Base-by-base conservation (phyloP, 2,888 invertebrate species). In the Acanthacorydalis orientalis region DNA sequence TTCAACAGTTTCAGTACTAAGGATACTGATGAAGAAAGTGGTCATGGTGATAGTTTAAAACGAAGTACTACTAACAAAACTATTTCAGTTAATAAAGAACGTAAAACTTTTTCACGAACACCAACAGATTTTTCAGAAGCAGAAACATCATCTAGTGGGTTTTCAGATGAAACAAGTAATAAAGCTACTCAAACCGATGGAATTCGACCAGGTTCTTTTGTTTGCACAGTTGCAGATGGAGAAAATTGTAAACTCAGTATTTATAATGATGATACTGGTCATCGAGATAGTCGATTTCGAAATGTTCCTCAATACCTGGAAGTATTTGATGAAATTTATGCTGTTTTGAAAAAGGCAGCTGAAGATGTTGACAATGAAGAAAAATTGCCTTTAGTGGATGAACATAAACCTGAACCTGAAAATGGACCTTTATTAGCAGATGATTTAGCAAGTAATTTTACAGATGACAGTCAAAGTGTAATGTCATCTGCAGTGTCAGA, bases 241-340 rank as follows among this genome's bases (percentile, higher is more conserved):
- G 86, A 86, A 55, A 84, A 87, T 60, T 86, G 85, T 62, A 81
- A 83, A 54, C 83, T 87, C 61, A 87, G 85, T 62, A 87, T 87
- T 60, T 88, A 87, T 60, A 83, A 83, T 57, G 82, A 83, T 59
- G 72, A 72, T 50, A 83, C 74, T 45, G 83, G 78, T 57, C 82
- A 84, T 1, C 79, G 87, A 61, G 85, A 87, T 58, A 81, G 83
- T 53, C 75, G 84, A 47, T 88, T 88, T 73, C 76, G 82, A 14
- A 84, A 85, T 61, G 76, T 83, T 31, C 88, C 87, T 0, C 85
- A 88, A 59, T 86, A 87, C 60, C 73, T 82, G 4, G 80, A 81
- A 57, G 62, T 87, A 7, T 89, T 88, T 63, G 81, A 83, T 55
- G 87, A 89, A 62, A 88, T 89, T 51, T 87, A 87, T 61, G 78